Conservation (phyloP, 2,113 vertebrate genomes). For the Pithys albifrons region DNA sequence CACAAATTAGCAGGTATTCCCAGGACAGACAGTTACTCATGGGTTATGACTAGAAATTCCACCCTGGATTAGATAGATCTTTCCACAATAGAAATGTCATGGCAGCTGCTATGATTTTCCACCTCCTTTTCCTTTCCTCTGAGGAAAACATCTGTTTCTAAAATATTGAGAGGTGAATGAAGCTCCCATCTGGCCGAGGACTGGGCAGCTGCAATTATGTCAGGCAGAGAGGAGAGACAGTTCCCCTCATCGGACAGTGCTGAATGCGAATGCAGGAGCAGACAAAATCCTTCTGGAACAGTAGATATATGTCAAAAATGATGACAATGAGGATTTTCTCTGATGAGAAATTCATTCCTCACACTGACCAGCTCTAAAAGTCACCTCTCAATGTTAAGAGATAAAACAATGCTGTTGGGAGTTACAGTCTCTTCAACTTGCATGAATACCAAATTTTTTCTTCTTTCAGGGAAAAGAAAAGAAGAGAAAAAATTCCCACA, state of each 20-base stretch:
- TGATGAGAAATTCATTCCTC: not conserved
- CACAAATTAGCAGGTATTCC: not conserved
- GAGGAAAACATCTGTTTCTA: conserved; percentile 34
- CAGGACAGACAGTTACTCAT: not conserved
- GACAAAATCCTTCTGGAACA: not conserved
- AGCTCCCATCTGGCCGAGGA: not conserved
- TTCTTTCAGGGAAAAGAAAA: conserved; percentile 3
- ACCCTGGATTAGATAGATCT: not conserved
- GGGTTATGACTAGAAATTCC: not conserved
- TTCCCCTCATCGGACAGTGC: not conserved
- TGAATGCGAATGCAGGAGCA: not conserved
- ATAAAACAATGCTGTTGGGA: not conserved
- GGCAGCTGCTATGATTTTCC: not conserved
- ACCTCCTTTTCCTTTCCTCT: not conserved
- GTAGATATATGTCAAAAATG: not conserved
- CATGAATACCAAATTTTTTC: not conserved
- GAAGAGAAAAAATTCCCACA: too few species aligned
- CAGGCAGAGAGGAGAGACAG: rapidly evolving
- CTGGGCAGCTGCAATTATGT: not conserved
- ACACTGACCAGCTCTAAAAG: not conserved
- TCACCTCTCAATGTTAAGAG: conserved; percentile 8
- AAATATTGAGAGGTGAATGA: not conserved
- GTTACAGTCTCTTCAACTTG: not conserved
- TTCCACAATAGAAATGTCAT: not conserved
- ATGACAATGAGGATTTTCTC: not conserved